Evolutionary conservation across 2,888 invertebrate genomes (phyloP).

Genomic region (Drosophila parthenogenetica): DNA sequence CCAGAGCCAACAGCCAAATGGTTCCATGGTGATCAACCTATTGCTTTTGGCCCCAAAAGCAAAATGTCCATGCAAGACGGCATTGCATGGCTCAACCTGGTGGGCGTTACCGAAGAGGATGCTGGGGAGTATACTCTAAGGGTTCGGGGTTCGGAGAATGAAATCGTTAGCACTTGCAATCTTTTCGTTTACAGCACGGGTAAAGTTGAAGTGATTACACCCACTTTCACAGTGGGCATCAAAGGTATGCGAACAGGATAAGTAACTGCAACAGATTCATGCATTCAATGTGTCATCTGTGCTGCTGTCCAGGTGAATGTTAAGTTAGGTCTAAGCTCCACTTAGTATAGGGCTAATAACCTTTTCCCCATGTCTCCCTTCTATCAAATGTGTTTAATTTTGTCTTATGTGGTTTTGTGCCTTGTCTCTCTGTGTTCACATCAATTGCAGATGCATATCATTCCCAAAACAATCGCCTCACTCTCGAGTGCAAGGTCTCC

Average conservation of each 20-base stretch:
- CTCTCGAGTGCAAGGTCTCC: slow-evolving; percentile 91
- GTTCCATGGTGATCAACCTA: slow-evolving; percentile 88
- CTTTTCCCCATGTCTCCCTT: background rate
- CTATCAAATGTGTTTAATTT: background rate
- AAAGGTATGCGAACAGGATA: slow-evolving; percentile 86
- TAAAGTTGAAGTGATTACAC: slow-evolving; percentile 87
- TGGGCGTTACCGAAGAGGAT: slow-evolving; percentile 89
- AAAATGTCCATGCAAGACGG: slow-evolving; percentile 89
- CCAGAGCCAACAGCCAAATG: slow-evolving; percentile 90
- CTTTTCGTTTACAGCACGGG: slow-evolving; percentile 85
- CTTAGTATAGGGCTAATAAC: slow-evolving; percentile 6
- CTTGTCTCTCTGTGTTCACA: slow-evolving; percentile 39
- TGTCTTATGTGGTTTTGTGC: slow-evolving; percentile 52
- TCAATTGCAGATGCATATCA: slow-evolving; percentile 88
- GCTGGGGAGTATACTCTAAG: slow-evolving; percentile 92
- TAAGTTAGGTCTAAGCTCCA: slow-evolving; percentile 33
- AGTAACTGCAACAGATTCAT: slow-evolving; percentile 15
- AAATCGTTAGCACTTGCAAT: slow-evolving; percentile 89
- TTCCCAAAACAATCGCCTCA: slow-evolving; percentile 89
- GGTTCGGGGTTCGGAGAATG: slow-evolving; percentile 91
- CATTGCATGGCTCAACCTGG: slow-evolving; percentile 90
- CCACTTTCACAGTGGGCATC: slow-evolving; percentile 91
- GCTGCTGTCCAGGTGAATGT: slow-evolving; percentile 52
- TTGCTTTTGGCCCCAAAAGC: slow-evolving; percentile 87
- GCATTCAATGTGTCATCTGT: slow-evolving; percentile 32